phyloP scores from a whole-genome alignment of 1,140 invertebrate genomes.

The Sipha flava region DNA sequence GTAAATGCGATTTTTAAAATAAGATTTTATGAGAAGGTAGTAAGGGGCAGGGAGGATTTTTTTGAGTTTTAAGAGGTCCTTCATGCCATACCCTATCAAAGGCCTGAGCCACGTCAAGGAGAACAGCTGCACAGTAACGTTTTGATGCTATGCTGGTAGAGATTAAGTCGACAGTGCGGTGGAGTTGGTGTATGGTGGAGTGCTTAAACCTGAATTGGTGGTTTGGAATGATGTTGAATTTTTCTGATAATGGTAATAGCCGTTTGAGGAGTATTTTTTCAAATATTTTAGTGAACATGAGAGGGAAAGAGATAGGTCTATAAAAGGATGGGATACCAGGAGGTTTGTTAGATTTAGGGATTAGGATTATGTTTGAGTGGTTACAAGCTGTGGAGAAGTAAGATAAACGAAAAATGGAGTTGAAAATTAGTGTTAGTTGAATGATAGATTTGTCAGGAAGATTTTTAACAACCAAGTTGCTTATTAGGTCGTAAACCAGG shows the following conservation, averaged over 20 bases:
- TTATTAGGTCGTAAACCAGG: background rate
- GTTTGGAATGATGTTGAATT: conserved; percentile 32
- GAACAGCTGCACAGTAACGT: conserved; percentile 37
- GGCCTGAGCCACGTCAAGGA: conserved; percentile 42
- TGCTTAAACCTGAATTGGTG: conserved; percentile 27
- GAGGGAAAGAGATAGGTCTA: conserved; percentile 40
- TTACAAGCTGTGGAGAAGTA: too few species aligned
- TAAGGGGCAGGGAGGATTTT: conserved; percentile 35
- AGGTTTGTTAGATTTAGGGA: too few species aligned
- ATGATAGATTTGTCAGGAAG: background rate
- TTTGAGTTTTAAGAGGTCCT: conserved; percentile 24
- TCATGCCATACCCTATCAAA: too few species aligned
- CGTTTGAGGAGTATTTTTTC: conserved; percentile 35
- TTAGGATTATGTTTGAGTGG: too few species aligned
- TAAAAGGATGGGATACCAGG: conserved; percentile 33
- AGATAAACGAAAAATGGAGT: too few species aligned
- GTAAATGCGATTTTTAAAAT: background rate
- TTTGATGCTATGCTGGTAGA: conserved; percentile 9
- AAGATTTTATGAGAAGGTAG: background rate
- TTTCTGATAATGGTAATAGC: background rate
- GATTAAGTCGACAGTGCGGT: too few species aligned
- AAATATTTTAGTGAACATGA: conserved; percentile 35
- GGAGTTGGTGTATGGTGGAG: background rate
- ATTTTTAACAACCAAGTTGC: background rate
- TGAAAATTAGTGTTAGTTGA: background rate